Conservation (phyloP, 2,888 invertebrate species). For the Apodemia mormo region DNA sequence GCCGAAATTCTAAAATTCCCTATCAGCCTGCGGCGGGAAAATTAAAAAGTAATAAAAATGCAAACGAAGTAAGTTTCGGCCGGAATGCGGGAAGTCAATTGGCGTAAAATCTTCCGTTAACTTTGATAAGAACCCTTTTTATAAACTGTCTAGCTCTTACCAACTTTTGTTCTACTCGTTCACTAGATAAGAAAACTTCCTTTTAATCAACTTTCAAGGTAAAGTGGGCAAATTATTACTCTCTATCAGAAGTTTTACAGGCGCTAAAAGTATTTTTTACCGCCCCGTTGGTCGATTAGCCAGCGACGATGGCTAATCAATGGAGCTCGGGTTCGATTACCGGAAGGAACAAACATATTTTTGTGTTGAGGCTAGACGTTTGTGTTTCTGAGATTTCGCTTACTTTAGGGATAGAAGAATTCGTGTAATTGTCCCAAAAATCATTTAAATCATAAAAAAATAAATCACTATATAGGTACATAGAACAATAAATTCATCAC, state of each 20-base stretch:
- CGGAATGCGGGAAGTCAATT: constrained; percentile 40
- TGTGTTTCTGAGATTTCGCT: no score
- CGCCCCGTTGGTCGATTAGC: no score
- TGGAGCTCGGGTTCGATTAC: no score
- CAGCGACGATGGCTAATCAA: no score
- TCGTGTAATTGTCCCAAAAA: no score
- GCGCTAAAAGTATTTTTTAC: no score
- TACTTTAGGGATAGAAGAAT: no score
- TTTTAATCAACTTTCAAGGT: not conserved
- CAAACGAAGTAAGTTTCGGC: constrained; percentile 52
- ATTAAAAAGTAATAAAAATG: constrained; percentile 64
- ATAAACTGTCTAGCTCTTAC: constrained; percentile 24
- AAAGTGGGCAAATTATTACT: not conserved
- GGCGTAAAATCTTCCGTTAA: constrained; percentile 44
- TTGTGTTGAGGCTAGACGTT: no score
- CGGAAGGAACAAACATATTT: no score
- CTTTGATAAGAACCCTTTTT: constrained; percentile 47
- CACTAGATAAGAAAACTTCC: not conserved
- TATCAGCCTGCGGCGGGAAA: constrained; percentile 44
- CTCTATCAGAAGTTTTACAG: not conserved
- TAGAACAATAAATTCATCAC: no score
- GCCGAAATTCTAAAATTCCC: constrained; percentile 30
- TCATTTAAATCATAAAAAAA: no score
- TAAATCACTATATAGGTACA: no score
- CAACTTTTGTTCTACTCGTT: constrained; percentile 19